phyloP scores from a whole-genome alignment of 2,113 vertebrate species.

The Chlamydotis undulata region DNA sequence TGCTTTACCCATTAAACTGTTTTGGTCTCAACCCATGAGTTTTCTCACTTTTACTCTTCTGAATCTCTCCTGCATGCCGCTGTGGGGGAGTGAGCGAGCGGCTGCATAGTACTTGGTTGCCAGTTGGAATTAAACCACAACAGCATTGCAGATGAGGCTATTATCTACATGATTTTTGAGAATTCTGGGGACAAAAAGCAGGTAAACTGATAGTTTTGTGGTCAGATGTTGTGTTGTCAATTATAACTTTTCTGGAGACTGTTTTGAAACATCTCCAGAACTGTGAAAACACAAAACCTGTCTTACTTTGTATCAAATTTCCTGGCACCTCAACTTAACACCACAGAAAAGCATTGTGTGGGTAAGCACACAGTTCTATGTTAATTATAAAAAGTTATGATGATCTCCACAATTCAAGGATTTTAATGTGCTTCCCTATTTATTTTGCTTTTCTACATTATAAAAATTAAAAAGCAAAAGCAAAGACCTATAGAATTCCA shows the following conservation, averaged over 20 bases:
- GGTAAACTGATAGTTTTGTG: neutral
- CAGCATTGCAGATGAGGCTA: neutral
- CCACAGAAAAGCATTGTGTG: neutral
- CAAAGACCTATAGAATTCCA: neutral
- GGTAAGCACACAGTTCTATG: neutral
- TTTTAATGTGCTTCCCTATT: neutral
- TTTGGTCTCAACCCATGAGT: no score
- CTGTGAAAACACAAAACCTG: neutral
- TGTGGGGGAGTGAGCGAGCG: no score
- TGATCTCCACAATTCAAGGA: neutral
- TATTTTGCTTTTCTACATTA: neutral
- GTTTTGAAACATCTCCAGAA: neutral
- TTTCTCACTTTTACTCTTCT: no score
- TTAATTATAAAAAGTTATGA: neutral
- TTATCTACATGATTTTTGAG: neutral
- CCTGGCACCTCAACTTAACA: neutral
- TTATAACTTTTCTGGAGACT: neutral
- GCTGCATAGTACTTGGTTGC: no score
- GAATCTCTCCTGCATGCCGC: no score
- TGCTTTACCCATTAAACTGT: no score
- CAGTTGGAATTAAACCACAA: no score
- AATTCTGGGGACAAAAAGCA: neutral
- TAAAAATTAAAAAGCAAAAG: neutral
- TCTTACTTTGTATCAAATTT: neutral
- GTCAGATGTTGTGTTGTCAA: neutral